Base-by-base conservation (phyloP, 2,888 invertebrate species). In the Serrognathus titanus region DNA sequence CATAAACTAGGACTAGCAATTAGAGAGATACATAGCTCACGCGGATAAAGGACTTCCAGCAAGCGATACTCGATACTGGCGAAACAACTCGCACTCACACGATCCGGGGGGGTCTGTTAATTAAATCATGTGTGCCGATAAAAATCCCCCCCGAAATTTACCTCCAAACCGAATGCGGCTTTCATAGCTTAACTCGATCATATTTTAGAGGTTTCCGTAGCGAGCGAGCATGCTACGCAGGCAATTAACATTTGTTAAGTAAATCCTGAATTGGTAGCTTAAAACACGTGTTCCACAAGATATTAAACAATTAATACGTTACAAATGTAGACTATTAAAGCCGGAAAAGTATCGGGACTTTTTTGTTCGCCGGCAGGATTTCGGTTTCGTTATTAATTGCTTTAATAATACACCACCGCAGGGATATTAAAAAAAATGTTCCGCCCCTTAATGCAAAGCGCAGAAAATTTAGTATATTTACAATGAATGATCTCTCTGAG, bases 161-260 rank as follows among this genome's bases (percentile, higher is more conserved):
- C 43, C 43, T 43, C 43, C 9, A 43, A 43, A 43, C 43, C 43
- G 12, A 43, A 16, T 43, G 43, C 43, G 43, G 43, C 20, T 20
- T 16, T 13, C 13, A 11, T 16, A 43, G 43, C 43, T 43, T 43
- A 43, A 43, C 43, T 43, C 49, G 43, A 43, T 45, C 11, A 52
- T 52, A 52, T 43, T 52, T 52, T 43, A 52, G 45, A 31, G 43
- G 51, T 40, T 24, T 31, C 24, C 43, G 52, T 37, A 38, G 36
- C 37, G 24, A 31, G 52, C 52, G 53, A 53, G 48, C 53, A 53
- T 48, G 45, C 57, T 56, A 57, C 62, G 60, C 59, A 58, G 63
- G 73, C 75, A 75, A 75, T 75, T 75, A 75, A 75, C 75, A 75
- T 75, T 73, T 73, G 73, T 73, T 73, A 75, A 75, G 74, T 72